Evolutionary conservation across 2,888 invertebrate genomes (phyloP), one percentile per base, ranked within the genome.

Genomic region (Bhutanitis thaidina): DNA sequence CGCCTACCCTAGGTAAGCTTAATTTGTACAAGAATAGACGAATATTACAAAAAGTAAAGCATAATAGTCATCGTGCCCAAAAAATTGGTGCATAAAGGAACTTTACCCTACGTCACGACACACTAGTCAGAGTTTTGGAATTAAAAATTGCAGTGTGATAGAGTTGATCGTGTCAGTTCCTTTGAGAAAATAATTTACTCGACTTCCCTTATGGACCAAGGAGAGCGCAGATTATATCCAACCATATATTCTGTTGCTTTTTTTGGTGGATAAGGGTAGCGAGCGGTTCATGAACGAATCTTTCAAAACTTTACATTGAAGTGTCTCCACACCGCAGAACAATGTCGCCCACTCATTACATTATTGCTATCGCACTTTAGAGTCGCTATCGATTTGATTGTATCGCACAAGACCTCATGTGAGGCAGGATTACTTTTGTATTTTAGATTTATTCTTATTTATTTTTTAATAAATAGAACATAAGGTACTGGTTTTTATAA

Each of bases 61-160:
- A 15, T 37, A n/a, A 41, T 15, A 29, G 48, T 43, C 41, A 43
- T 16, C 14, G 50, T 45, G 45, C 36, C 12, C 39, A 46, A 14
- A 39, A 38, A 39, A 49, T 39, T 34, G 44, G 51, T 43, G 52
- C 34, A 45, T 37, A 52, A 59, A 62, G 62, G 65, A 65, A 67
- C 67, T 57, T 53, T 55, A 54, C 52, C 49, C 39, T 39, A 51
- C 40, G 20, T 40, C 54, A 58, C 59, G 59, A 71, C 82, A 82
- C 86, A 83, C 86, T 79, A 74, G 77, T 73, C 82, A 79, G 73
- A 78, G 80, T 74, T 85, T 86, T 83, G 75, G 75, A 63, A 73
- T 61, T 73, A 77, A 80, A 84, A 83, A 78, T 78, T 77, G 81
- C 75, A 76, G 83, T 81, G 85, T 83, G 73, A 66, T 67, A 68